Percentiles rank a stretch among this genome's conserved stretches.
Evolutionary conservation across 2,888 invertebrate genomes (phyloP).

Genomic region (Watsonalla binaria): DNA sequence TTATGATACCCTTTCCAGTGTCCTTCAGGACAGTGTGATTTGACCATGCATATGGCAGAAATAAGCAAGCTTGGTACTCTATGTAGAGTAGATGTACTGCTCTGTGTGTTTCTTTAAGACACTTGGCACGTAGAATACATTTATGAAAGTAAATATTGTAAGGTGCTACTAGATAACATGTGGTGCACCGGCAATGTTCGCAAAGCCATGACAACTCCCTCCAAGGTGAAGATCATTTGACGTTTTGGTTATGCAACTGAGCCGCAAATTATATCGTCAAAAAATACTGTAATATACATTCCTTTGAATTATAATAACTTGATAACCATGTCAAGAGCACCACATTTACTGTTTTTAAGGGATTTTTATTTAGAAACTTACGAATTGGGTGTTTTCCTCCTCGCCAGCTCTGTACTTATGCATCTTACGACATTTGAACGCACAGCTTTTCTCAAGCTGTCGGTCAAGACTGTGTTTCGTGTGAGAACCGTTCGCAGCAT

Average conservation of each 20-base stretch:
- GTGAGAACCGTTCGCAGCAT: conserved; percentile 87
- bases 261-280: conserved; percentile 18
- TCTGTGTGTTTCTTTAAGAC: too few species aligned
- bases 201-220: conserved; percentile 27
- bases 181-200: conserved; percentile 31
- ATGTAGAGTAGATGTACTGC: too few species aligned
- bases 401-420: conserved; percentile 79
- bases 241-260: conserved; percentile 74
- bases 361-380: conserved; percentile 45
- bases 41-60: too few species aligned
- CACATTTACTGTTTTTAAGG: conserved; percentile 5
- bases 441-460: conserved; percentile 79
- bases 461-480: conserved; percentile 83
- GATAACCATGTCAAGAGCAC: not conserved
- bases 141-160: not conserved
- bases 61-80: too few species aligned
- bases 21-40: too few species aligned
- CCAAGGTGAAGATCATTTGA: conserved; percentile 54
- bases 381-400: conserved; percentile 80
- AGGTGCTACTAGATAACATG: conserved; percentile 17
- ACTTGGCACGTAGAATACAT: not conserved
- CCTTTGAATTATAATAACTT: not conserved
- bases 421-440: conserved; percentile 80
- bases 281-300: conserved; percentile 8
- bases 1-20: too few species aligned